Conservation (phyloP, 1,140 invertebrate genomes). For the Drosophila lacteicornis region DNA sequence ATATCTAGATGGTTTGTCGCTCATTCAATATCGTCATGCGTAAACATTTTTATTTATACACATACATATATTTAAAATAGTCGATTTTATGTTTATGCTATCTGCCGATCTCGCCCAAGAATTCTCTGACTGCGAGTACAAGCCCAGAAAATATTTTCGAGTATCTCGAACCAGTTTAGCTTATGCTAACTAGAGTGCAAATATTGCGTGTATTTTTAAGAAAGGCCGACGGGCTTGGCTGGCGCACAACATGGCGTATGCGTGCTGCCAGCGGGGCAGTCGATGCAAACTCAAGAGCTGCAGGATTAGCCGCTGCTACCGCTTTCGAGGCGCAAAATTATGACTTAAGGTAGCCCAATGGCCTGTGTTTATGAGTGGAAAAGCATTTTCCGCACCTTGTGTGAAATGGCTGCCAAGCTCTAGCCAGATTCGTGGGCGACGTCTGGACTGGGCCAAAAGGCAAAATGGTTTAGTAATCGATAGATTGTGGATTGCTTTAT, state of each 20-base stretch:
- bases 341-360: constrained; percentile 51
- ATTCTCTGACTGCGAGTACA: constrained; percentile 5
- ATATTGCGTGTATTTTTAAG: constrained; percentile 52
- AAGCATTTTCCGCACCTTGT: constrained; percentile 38
- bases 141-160: constrained; percentile 10
- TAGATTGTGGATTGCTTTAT: constrained; percentile 7
- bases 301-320: constrained; percentile 31
- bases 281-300: constrained; percentile 34
- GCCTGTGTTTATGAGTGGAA: constrained; percentile 40
- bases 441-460: constrained; percentile 25
- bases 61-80: constrained; percentile 47
- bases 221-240: constrained; percentile 60
- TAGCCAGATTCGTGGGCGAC: constrained; percentile 28
- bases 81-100: constrained; percentile 53
- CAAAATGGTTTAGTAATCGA: constrained; percentile 21
- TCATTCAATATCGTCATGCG: constrained; percentile 33
- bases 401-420: constrained; percentile 19
- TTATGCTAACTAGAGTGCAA: constrained; percentile 48
- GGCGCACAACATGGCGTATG: constrained; percentile 64
- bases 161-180: constrained; percentile 46
- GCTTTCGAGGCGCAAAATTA: constrained; percentile 31
- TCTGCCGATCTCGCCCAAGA: constrained; percentile 37
- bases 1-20: constrained; percentile 54
- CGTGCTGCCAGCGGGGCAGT: constrained; percentile 55
- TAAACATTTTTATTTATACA: constrained; percentile 63